Base-by-base conservation (phyloP, 2,797 vertebrate species). In the Halcyon smyrnensis region DNA sequence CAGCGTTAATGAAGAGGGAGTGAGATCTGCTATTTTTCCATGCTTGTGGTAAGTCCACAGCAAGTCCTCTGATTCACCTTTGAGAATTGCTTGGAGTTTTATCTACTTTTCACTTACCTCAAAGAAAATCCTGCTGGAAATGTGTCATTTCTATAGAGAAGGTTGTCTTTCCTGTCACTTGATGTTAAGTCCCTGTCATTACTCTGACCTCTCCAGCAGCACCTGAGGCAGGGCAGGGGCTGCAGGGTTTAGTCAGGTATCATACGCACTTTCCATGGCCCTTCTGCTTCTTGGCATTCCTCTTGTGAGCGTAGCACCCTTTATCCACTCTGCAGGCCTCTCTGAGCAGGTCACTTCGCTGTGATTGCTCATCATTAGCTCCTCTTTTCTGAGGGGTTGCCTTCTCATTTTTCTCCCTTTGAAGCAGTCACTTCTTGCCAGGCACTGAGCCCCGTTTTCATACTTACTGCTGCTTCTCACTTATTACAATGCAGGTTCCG, bases 361-460 rank as follows among this genome's bases (percentile, higher is more conserved):
- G 75, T n/a, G 75, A 56, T 51, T 57, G 65, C 77, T 88, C 77
- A 41, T 71, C 89, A 34, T 69, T 71, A 94, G 19, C 75, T 62
- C 53, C 46, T 13, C 39, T 90, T 59, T 51, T 76, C 81, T 27
- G 32, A 75, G 80, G 46, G 21, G 8, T 3, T 73, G 41, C 63
- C 82, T 86, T 21, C 90, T 78, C 87, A 65, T 85, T 95, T 95
- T 82, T 88, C 54, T 89, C 65, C 56, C 56, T 86, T 54, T 76
- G 46, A 64, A 71, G 45, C 11, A 0, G 8, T 71, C 54, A 7
- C 59, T 76, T 81, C 75, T 56, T 37, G 43, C 63, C 54, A 77
- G 84, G 20, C 57, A 7, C 82, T 12, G 30, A 24, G n/a, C 53
- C 51, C 28, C 23, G 36, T 34, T 89, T 80, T 60, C 53, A 8